phyloP scores from a whole-genome alignment of 2,888 invertebrate species.

The Diadromus collaris region DNA sequence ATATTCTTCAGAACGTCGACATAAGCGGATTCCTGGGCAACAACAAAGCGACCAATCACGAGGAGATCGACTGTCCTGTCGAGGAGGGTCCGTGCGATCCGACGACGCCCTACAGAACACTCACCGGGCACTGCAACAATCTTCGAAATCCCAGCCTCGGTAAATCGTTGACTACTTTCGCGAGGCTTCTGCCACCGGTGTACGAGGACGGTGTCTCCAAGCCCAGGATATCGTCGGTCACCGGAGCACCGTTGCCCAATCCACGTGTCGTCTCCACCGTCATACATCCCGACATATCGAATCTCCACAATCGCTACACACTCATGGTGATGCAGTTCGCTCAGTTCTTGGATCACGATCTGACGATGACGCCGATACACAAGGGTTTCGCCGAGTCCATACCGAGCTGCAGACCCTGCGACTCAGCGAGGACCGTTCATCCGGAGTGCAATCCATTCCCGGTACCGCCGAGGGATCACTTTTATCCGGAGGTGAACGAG shows the following conservation, averaged over 20 bases:
- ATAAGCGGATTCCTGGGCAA: constrained; percentile 86
- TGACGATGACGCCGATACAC: constrained; percentile 96
- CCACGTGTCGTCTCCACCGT: constrained; percentile 92
- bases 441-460: constrained; percentile 97
- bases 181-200: constrained; percentile 90
- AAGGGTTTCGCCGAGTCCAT: constrained; percentile 95
- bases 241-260: constrained; percentile 90
- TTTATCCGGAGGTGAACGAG: constrained; percentile 92
- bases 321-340: constrained; percentile 98
- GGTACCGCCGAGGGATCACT: constrained; percentile 93
- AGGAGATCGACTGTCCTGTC: constrained; percentile 88
- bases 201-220: constrained; percentile 95
- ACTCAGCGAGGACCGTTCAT: constrained; percentile 93
- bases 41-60: constrained; percentile 83
- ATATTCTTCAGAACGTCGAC: constrained; percentile 90
- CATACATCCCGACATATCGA: constrained; percentile 95
- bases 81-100: constrained; percentile 87
- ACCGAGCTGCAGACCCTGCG: constrained; percentile 94
- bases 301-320: constrained; percentile 93
- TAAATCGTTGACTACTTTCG: constrained; percentile 92
- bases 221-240: constrained; percentile 88
- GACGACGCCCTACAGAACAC: constrained; percentile 86
- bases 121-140: constrained; percentile 94
- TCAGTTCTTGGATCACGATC: constrained; percentile 96
- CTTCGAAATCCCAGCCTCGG: constrained; percentile 91